Evolutionary conservation across 2,888 invertebrate species (phyloP).

Genomic region (Drosophila flavopinicola): DNA sequence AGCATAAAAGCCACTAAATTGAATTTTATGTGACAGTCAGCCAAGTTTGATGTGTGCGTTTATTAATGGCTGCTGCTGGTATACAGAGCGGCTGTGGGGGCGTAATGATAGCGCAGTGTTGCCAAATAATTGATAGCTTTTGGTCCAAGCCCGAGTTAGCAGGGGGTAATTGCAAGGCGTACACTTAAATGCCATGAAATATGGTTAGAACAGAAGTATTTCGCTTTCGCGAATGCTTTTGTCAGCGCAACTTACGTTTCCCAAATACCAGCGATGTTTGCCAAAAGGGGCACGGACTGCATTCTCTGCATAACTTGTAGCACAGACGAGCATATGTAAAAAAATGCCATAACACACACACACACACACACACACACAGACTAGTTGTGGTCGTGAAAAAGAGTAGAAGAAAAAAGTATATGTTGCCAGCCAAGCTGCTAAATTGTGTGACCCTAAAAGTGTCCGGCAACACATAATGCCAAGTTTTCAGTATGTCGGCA

Average conservation of each 20-base stretch:
- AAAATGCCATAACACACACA: conserved; percentile 31
- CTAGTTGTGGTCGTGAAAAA: conserved; percentile 56
- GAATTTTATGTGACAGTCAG: conserved; percentile 76
- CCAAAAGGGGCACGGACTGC: conserved; percentile 16
- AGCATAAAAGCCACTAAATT: conserved; percentile 70
- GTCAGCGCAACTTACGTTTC: conserved; percentile 46
- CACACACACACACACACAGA: conserved; percentile 27
- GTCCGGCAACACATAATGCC: conserved; percentile 73
- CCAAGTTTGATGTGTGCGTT: conserved; percentile 72
- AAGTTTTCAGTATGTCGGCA: conserved; percentile 48
- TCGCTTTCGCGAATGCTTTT: conserved; percentile 58
- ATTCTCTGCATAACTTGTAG: conserved; percentile 70
- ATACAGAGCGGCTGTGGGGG: conserved; percentile 6
- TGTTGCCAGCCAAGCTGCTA: conserved; percentile 67
- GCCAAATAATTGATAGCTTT: conserved; percentile 53
- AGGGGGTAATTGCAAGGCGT: conserved; percentile 45
- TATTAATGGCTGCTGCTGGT: conserved; percentile 67
- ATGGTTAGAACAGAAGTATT: conserved; percentile 65
- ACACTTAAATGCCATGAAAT: conserved; percentile 71
- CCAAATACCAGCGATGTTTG: conserved; percentile 61
- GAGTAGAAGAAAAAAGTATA: conserved; percentile 26
- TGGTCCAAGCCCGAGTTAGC: not conserved
- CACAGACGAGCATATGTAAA: conserved; percentile 75
- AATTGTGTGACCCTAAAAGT: conserved; percentile 77
- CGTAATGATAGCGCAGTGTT: conserved; percentile 57